Percentiles rank a stretch among this genome's conserved stretches.
These are phyloP conservation scores for Aradus depressus DNA, from an alignment of 2,888 invertebrate genomes.

Conservation along the genomic window DNA sequence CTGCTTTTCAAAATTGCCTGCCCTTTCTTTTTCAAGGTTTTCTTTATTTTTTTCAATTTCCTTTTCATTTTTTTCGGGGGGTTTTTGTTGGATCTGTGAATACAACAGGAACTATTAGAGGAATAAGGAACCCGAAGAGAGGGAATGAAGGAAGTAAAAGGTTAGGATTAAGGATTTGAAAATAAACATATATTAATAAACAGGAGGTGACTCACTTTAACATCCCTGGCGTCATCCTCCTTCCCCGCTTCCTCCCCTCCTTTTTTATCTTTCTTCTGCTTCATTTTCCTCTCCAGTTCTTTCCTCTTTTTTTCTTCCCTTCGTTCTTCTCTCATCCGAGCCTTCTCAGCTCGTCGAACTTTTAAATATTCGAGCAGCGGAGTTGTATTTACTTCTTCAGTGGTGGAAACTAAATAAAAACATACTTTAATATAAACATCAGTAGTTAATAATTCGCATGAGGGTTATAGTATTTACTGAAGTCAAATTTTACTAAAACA, in stretches of 20 bases:
- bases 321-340: conserved; percentile 38
- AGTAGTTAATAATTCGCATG: background rate
- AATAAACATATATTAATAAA: background rate
- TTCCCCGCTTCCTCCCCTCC: conserved; percentile 25
- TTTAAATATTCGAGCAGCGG: conserved; percentile 66
- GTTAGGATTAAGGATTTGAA: background rate
- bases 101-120: conserved; percentile 13
- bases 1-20: conserved; percentile 5
- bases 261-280: conserved; percentile 36
- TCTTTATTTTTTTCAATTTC: conserved; percentile 13
- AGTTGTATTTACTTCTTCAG: conserved; percentile 51
- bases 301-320: conserved; percentile 38
- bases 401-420: conserved; percentile 25
- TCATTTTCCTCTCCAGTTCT: conserved; percentile 35
- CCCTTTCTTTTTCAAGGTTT: conserved; percentile 2
- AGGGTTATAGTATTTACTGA: background rate
- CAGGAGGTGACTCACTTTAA: conserved; percentile 9
- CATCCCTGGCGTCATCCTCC: conserved; percentile 17
- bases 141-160: conserved; percentile 10
- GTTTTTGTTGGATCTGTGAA: conserved; percentile 18
- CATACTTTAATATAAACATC: background rate
- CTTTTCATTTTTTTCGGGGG: conserved; percentile 10
- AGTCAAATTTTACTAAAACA: background rate
- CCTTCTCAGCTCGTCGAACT: conserved; percentile 36
- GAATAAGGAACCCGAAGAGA: conserved; percentile 14